Base-by-base conservation (phyloP, 2,113 vertebrate genomes). In the Bostrychus sinensis region DNA sequence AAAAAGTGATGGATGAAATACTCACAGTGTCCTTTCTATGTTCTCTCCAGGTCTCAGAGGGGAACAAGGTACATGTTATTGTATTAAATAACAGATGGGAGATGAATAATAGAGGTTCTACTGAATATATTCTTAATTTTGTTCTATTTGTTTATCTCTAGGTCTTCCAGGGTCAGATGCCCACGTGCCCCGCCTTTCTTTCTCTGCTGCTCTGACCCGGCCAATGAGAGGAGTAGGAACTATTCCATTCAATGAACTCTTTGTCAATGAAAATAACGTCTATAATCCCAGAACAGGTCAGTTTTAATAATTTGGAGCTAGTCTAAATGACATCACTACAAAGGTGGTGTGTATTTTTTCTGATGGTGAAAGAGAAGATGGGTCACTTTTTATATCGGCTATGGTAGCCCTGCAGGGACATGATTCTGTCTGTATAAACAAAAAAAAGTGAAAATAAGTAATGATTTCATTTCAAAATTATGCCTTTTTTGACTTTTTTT, bases 201-300 rank as follows among this genome's bases (percentile, higher is more conserved):
- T 98, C 89, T 95, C 95, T 1, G 95, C 95, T 0, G 93, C 95
- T 0, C 87, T 98, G 67, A 95, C 94, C 45, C 85, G 87, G 3
- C 92, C 90, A 1, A 87, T 92, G 70, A 56, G 82, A 5, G 82
- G 85, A 34, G 62, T 93, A 0, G 96, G 95, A 70, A 97, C 96
- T 19, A 92, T 98, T 12, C 69, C 90, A 60, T 98, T 98, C 22
- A 94, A 98, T 48, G 87, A 92, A 48, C 81, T 95, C 20, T 90
- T 97, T 58, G 92, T 95, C 72, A 98, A 98, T 7, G 96, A 98
- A 5, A 90, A 94, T 0, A 68, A 84, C 0, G 89, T 81, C 76
- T 98, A 98, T 3, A 72, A 96, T 32, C 89, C 94, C 1, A 75
- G 64, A 62, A 94, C 94, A 28, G 96, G 96, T 97, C 66, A 36